Conservation (phyloP, 2,797 vertebrate species). For the Poecilia wingei region DNA sequence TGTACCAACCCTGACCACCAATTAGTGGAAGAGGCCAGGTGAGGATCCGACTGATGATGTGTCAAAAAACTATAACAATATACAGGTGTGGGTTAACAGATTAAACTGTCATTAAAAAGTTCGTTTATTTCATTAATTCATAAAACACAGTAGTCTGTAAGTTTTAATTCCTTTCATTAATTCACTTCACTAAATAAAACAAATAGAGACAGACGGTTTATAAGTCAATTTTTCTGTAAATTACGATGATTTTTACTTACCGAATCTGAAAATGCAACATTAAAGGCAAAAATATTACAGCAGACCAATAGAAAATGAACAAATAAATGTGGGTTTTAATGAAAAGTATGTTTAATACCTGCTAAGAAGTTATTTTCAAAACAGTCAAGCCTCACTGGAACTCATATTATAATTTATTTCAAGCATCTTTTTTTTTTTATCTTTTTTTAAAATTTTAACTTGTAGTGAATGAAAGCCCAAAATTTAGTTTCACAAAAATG, state of each 20-base stretch:
- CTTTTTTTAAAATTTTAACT: neutral
- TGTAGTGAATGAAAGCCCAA: neutral
- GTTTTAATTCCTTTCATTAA: neutral
- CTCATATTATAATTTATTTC: neutral
- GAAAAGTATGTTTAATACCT: neutral
- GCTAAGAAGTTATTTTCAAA: neutral
- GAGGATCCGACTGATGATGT: conserved; percentile 18
- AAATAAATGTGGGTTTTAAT: neutral
- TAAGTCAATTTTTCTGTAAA: neutral
- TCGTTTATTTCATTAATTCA: neutral
- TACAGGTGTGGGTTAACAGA: neutral
- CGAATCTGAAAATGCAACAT: neutral
- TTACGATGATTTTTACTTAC: neutral
- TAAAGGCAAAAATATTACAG: neutral
- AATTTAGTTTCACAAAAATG: neutral
- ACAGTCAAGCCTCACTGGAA: neutral
- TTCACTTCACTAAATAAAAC: neutral
- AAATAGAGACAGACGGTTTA: neutral
- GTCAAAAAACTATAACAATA: neutral
- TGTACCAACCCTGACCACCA: conserved; percentile 58
- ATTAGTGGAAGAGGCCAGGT: conserved; percentile 74
- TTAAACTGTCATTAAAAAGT: neutral
- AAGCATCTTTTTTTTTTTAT: neutral
- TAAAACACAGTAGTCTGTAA: neutral
- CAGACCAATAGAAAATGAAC: neutral